Conservation (phyloP, 1,140 invertebrate genomes). For the Oryzaephilus surinamensis region DNA sequence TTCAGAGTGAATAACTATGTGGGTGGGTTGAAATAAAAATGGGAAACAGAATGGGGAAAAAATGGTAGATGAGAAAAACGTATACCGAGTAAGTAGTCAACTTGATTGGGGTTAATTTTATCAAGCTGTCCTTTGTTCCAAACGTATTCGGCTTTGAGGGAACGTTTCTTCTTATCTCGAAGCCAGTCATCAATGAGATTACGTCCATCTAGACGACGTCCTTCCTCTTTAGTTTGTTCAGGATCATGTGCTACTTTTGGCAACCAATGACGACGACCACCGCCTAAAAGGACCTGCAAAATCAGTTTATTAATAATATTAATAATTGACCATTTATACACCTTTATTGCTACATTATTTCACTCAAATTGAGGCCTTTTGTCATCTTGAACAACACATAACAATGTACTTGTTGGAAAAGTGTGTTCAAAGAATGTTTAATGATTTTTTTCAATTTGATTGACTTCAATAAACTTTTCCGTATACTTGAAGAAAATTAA, state of each 20-base stretch:
- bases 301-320: not conserved
- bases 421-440: too few species aligned
- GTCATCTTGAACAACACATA: not conserved
- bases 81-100: slow-evolving; percentile 62
- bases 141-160: slow-evolving; percentile 47
- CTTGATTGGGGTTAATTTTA: slow-evolving; percentile 45
- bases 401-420: not conserved
- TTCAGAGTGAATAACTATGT: too few species aligned
- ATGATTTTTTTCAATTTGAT: too few species aligned
- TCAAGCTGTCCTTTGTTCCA: slow-evolving; percentile 54
- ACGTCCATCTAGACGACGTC: slow-evolving; percentile 46
- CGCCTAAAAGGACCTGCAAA: slow-evolving; percentile 55
- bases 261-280: slow-evolving; percentile 56
- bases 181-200: slow-evolving; percentile 60
- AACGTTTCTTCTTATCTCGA: slow-evolving; percentile 43
- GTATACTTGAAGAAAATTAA: too few species aligned
- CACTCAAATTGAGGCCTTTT: too few species aligned
- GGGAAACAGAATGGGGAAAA: too few species aligned
- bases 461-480: too few species aligned
- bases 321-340: too few species aligned
- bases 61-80: slow-evolving; percentile 6
- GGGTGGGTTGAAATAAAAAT: too few species aligned
- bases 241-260: slow-evolving; percentile 52
- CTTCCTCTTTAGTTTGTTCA: slow-evolving; percentile 51
- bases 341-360: too few species aligned